Evolutionary conservation across 2,888 invertebrate genomes (phyloP).

Genomic region (Caenorhabditis sp.): DNA sequence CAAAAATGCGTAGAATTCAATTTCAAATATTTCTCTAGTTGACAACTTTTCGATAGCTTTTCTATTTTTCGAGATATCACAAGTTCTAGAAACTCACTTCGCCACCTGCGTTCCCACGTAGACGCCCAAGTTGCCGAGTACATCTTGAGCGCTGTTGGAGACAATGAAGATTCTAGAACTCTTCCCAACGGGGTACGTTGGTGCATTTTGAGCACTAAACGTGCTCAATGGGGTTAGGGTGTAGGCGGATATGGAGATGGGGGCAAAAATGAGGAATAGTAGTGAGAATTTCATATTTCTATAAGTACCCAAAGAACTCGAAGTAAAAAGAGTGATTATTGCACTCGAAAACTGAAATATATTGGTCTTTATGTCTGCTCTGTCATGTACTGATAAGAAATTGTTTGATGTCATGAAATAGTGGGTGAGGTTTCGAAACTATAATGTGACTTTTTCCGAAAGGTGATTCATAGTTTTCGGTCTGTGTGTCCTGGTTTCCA

Average conservation of each 20-base stretch:
- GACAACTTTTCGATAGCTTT: too few relatives aligned
- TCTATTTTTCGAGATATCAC: neutral
- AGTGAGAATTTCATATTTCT: neutral
- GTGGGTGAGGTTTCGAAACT: too few relatives aligned
- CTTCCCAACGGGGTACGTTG: neutral
- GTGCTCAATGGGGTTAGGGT: neutral
- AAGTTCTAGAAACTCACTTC: neutral
- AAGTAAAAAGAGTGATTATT: too few relatives aligned
- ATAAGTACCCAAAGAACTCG: neutral
- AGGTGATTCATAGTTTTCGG: too few relatives aligned
- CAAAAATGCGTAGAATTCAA: too few relatives aligned
- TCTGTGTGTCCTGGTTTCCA: too few relatives aligned
- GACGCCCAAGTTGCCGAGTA: neutral
- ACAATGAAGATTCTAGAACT: neutral
- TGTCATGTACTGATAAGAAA: too few relatives aligned
- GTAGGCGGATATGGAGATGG: neutral
- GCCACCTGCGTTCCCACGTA: neutral
- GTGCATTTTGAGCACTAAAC: slow-evolving; percentile 1
- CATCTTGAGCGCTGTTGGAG: neutral
- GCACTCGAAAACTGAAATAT: too few relatives aligned
- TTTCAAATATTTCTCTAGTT: too few relatives aligned
- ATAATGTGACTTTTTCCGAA: too few relatives aligned
- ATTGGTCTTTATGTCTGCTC: too few relatives aligned
- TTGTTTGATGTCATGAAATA: too few relatives aligned
- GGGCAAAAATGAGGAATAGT: neutral